Evolutionary conservation across 2,113 vertebrate genomes (phyloP).

Genomic region (Pteruthius melanotis): DNA sequence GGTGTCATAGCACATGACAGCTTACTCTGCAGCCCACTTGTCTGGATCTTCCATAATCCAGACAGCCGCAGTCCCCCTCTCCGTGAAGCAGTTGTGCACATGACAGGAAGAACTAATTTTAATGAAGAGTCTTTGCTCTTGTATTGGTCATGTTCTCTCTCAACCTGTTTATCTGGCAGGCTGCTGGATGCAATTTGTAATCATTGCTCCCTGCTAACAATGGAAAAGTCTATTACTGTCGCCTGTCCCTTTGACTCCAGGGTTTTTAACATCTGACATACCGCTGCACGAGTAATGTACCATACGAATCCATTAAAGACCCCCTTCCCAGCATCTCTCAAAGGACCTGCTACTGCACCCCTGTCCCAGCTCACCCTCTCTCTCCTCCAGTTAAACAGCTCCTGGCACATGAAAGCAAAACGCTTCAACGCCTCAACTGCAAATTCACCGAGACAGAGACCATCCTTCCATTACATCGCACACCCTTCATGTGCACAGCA

Average conservation of each 20-base stretch:
- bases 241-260: neutral
- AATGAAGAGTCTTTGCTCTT: neutral
- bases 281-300: neutral
- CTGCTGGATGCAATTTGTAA: neutral
- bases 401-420: neutral
- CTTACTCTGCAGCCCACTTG: constrained; percentile 1
- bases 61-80: neutral
- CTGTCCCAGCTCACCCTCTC: neutral
- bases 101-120: constrained; percentile 7
- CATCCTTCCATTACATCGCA: neutral
- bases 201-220: neutral
- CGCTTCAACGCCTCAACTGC: neutral
- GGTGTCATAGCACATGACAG: constrained; percentile 31
- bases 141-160: neutral
- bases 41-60: neutral
- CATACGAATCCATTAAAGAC: fast-evolving
- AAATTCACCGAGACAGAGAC: neutral
- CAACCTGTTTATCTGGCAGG: neutral
- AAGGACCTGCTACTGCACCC: neutral
- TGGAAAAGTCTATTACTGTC: neutral
- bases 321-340: neutral
- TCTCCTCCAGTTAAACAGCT: neutral
- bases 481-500: neutral
- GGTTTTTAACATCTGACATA: neutral
- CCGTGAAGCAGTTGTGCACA: neutral